Base-by-base conservation (phyloP, 2,888 invertebrate genomes). In the Buathra laborator region DNA sequence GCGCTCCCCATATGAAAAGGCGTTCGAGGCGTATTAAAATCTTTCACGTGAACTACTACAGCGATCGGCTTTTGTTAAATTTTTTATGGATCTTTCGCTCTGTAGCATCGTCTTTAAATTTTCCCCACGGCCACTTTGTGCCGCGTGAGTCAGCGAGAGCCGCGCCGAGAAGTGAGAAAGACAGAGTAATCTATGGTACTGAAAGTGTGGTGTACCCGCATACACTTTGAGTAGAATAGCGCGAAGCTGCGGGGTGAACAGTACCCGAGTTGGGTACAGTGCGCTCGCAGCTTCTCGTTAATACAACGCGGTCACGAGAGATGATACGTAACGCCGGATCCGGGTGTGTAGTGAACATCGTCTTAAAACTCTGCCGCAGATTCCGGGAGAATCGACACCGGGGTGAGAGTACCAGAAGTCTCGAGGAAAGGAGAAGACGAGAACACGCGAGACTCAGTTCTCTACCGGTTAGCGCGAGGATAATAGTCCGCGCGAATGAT, bases 381-480 rank as follows among this genome's bases (percentile, higher is more conserved):
- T 44, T 24, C 16, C 79, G 79, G 37, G 74, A 72, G 53, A 24
- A 70, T 29, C 46, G 67, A 46, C 76, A 81, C 72, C 76, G 46
- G 29, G 72, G 81, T 32, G 83, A 81, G 32, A 77, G 53, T 62
- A 44, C 51, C 76, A 79, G 76, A 32, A 84, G 76, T 51, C 75
- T 70, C 46, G 76, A 84, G 44, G 76, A 83, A 51, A 70, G 72
- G 66, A 76, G 76, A 56, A 81, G 87, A 68, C 86, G 86, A n/a
- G 91, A 91, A 84, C 87, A 87, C 81, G 87, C 86, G 64, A 89
- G 90, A 76, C 87, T 92, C 66, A 89, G 89, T 79, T 80, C 90
- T 19, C 82, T 92, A 67, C 92, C 92, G 51, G 90, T 93, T 24
- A 89, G 83, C 68, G 92, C 93, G 24, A 89, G 86, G 79, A 92